Evolutionary conservation across 2,113 vertebrate species (phyloP).

Genomic region (Myotis brandtii): DNA sequence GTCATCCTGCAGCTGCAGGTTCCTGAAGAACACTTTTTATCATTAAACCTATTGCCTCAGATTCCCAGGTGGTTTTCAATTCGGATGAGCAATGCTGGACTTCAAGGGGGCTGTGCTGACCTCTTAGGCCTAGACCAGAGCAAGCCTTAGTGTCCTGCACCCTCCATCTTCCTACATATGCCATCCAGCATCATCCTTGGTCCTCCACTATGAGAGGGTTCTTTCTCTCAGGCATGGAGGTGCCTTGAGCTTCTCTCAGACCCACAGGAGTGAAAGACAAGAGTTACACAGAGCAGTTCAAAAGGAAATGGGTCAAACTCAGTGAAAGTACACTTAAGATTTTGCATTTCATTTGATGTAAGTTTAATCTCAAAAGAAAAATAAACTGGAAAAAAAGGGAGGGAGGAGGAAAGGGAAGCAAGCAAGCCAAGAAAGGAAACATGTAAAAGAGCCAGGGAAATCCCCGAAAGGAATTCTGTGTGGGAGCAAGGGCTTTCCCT

Average conservation of each 20-base stretch:
- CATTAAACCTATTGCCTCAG: not conserved
- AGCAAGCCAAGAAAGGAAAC: not conserved
- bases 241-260: not conserved
- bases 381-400: not conserved
- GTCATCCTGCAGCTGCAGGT: not conserved
- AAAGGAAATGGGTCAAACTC: not conserved
- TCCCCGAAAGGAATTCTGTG: not conserved
- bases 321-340: not conserved
- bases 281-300: not conserved
- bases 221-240: not conserved
- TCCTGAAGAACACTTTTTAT: not conserved
- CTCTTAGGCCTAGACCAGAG: not conserved
- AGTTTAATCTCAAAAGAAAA: constrained; percentile 3
- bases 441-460: not conserved
- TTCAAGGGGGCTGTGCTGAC: not conserved
- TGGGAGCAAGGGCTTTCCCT: not conserved
- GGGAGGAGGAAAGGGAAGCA: not conserved
- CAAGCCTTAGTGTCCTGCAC: not conserved
- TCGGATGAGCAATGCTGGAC: not conserved
- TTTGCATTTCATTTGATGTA: not conserved
- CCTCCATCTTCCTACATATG: not conserved
- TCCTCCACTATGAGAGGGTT: not conserved
- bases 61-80: not conserved
- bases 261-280: not conserved
- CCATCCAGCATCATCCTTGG: not conserved